Evolutionary conservation across 2,113 vertebrate species (phyloP).

Genomic region (Elachura formosa): DNA sequence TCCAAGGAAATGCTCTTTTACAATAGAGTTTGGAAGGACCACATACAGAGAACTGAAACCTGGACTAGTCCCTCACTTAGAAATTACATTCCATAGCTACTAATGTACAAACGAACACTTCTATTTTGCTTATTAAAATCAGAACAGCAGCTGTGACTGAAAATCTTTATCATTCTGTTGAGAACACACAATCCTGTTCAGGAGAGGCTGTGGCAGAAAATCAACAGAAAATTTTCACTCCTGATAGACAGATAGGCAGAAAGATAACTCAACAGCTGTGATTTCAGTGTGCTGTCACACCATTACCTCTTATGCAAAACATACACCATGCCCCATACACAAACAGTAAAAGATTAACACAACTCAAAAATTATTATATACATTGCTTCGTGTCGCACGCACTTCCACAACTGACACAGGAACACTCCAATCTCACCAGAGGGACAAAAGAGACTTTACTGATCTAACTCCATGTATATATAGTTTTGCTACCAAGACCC

Average conservation of each 20-base stretch:
- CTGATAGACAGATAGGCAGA: not conserved
- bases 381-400: no score
- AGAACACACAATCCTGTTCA: not conserved
- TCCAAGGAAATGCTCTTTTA: not conserved
- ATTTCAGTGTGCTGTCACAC: not conserved
- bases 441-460: no score
- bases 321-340: not conserved
- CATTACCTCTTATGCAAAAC: not conserved
- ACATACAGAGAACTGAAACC: not conserved
- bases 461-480: no score
- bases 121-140: not conserved
- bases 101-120: not conserved
- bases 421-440: no score
- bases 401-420: no score
- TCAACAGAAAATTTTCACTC: not conserved
- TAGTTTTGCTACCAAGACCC: no score
- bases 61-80: not conserved
- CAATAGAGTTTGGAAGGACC: not conserved
- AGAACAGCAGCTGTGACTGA: not conserved
- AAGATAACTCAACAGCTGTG: not conserved
- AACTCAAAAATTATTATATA: not conserved
- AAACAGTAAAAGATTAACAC: not conserved
- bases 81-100: not conserved
- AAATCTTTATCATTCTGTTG: not conserved
- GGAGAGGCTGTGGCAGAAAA: not conserved